Evolutionary conservation across 92 coral and sea anemone species (phyloP).

Genomic region (Actinernus sp.): DNA sequence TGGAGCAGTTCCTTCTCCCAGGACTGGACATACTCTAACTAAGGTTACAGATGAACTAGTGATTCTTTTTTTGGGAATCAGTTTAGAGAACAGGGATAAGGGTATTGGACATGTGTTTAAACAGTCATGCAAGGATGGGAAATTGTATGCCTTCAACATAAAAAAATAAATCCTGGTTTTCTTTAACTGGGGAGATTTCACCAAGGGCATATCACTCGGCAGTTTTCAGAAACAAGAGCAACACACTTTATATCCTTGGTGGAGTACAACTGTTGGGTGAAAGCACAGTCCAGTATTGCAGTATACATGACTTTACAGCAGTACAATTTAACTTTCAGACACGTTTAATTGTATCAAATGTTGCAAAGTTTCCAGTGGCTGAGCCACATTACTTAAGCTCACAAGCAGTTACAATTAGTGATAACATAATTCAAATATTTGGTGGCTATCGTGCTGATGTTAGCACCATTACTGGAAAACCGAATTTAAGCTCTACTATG

Average conservation of each 20-base stretch:
- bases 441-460: slow-evolving; percentile 28
- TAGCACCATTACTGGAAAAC: slow-evolving; percentile 2
- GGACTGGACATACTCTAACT: slow-evolving; percentile 31
- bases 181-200: slow-evolving; percentile 5
- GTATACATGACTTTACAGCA: slow-evolving; percentile 10
- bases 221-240: neutral
- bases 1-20: slow-evolving; percentile 27
- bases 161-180: slow-evolving; percentile 1
- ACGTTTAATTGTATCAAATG: neutral
- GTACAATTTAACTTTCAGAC: slow-evolving; percentile 5
- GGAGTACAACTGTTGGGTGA: slow-evolving; percentile 14
- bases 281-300: slow-evolving; percentile 10
- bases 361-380: slow-evolving; percentile 1
- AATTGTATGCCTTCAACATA: slow-evolving; percentile 9
- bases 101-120: slow-evolving; percentile 28
- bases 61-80: slow-evolving; percentile 20
- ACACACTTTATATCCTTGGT: slow-evolving; percentile 11
- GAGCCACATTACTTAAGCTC: slow-evolving; percentile 8
- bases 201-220: slow-evolving; percentile 31
- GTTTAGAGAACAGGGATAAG: slow-evolving; percentile 15
- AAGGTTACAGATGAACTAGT: neutral
- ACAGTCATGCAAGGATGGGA: slow-evolving; percentile 29
- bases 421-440: slow-evolving; percentile 34
- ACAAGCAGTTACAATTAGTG: slow-evolving; percentile 18
- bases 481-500: slow-evolving; percentile 12